These are phyloP conservation scores for Calidris pugnax DNA, from an alignment of 2,113 vertebrate species.

Conservation along the genomic window DNA sequence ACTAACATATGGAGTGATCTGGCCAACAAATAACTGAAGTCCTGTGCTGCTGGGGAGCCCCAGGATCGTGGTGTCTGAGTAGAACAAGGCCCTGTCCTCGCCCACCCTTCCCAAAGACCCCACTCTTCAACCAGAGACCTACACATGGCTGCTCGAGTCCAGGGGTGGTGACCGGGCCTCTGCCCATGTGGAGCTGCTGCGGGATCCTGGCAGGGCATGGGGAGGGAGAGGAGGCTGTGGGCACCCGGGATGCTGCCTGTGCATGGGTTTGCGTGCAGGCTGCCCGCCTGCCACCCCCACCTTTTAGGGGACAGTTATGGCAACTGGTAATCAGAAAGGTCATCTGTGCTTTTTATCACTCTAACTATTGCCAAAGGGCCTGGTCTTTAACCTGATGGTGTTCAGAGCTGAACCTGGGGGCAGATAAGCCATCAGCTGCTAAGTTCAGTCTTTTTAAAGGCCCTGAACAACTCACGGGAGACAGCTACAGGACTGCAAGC, in stretches of 20 bases:
- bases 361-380: neutral
- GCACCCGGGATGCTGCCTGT: fast-evolving
- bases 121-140: fast-evolving
- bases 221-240: neutral
- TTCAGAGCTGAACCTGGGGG: neutral
- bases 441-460: neutral
- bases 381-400: neutral
- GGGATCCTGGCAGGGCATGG: fast-evolving
- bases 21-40: neutral
- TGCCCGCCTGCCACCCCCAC: neutral
- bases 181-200: fast-evolving
- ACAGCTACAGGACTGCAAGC: neutral
- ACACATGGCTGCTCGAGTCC: fast-evolving
- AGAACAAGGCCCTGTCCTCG: neutral
- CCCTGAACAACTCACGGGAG: neutral
- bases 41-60: neutral
- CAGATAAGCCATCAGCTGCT: neutral
- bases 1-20: neutral
- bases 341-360: neutral
- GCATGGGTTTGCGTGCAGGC: neutral
- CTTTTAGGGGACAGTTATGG: neutral
- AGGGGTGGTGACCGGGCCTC: fast-evolving
- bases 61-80: fast-evolving
- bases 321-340: neutral
- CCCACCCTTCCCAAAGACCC: neutral